phyloP scores from a whole-genome alignment of 2,888 invertebrate species.

The Didymodactylos carnosus region DNA sequence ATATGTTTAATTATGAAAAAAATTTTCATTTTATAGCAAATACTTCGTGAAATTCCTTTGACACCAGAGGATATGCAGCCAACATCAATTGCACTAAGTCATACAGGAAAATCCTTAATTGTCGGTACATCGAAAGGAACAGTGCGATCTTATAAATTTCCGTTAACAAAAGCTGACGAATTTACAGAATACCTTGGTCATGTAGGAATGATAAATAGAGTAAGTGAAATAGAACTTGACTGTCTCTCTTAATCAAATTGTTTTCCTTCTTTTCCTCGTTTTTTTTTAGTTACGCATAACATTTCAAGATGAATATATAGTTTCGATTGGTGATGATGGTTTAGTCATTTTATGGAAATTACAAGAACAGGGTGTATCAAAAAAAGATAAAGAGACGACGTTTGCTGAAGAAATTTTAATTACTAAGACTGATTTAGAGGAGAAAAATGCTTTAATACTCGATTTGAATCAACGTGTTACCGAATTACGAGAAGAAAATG shows the following conservation, averaged over 20 bases:
- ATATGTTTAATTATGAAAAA: not conserved
- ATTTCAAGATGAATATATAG: constrained; percentile 50
- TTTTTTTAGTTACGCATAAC: constrained; percentile 45
- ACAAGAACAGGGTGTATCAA: constrained; percentile 39
- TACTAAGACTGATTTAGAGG: constrained; percentile 50
- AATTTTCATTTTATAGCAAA: constrained; percentile 16
- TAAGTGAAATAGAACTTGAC: constrained; percentile 22
- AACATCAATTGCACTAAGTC: constrained; percentile 48
- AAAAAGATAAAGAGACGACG: constrained; percentile 51
- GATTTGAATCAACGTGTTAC: constrained; percentile 52
- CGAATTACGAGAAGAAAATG: constrained; percentile 66
- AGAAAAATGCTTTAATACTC: constrained; percentile 47
- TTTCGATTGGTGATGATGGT: constrained; percentile 56
- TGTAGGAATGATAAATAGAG: constrained; percentile 36
- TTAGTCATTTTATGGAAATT: constrained; percentile 66
- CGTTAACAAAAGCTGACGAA: constrained; percentile 48
- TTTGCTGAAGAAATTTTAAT: constrained; percentile 64
- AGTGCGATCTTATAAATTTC: constrained; percentile 55
- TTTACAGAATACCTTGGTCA: constrained; percentile 36
- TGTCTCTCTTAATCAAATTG: not conserved
- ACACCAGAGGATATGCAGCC: constrained; percentile 35
- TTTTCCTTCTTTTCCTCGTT: not conserved
- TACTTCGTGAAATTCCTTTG: constrained; percentile 26
- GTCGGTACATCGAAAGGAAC: constrained; percentile 56
- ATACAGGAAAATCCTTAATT: constrained; percentile 61